Evolutionary conservation across 2,797 vertebrate species (phyloP).

Genomic region (Danio kyathit): DNA sequence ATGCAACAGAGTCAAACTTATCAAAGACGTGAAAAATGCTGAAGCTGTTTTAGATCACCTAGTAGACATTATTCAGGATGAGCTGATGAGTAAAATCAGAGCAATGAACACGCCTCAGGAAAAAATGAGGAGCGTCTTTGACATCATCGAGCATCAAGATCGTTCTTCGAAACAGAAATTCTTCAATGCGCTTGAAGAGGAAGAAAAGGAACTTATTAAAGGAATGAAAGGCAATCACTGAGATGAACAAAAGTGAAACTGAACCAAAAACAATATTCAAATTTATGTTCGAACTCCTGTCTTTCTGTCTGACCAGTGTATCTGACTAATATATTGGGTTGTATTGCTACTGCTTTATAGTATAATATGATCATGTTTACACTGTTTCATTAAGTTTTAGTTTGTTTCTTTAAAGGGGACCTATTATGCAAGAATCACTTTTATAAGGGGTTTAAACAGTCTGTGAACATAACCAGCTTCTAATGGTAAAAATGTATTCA

Average conservation of each 20-base stretch:
- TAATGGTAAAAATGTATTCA: too few species aligned
- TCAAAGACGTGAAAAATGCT: not conserved
- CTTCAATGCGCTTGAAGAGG: not conserved
- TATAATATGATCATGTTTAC: not conserved
- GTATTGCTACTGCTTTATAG: not conserved
- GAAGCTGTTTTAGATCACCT: not conserved
- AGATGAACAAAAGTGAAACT: not conserved
- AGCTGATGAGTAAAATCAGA: not conserved
- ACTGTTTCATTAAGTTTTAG: not conserved
- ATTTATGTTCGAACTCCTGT: not conserved
- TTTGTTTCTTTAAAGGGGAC: too few species aligned
- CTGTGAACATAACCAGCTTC: too few species aligned
- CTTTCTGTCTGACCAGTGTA: not conserved
- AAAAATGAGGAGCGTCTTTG: not conserved
- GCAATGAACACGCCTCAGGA: not conserved
- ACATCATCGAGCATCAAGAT: not conserved
- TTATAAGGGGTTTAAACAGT: too few species aligned
- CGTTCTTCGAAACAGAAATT: accelerated
- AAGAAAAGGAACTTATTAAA: not conserved
- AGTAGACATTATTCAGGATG: accelerated
- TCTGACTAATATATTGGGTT: not conserved
- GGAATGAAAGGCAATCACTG: not conserved
- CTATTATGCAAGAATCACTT: too few species aligned
- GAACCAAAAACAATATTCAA: not conserved
- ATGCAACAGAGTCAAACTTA: accelerated